Evolutionary conservation across 2,113 vertebrate genomes (phyloP).

Genomic region (Trichechus manatus): DNA sequence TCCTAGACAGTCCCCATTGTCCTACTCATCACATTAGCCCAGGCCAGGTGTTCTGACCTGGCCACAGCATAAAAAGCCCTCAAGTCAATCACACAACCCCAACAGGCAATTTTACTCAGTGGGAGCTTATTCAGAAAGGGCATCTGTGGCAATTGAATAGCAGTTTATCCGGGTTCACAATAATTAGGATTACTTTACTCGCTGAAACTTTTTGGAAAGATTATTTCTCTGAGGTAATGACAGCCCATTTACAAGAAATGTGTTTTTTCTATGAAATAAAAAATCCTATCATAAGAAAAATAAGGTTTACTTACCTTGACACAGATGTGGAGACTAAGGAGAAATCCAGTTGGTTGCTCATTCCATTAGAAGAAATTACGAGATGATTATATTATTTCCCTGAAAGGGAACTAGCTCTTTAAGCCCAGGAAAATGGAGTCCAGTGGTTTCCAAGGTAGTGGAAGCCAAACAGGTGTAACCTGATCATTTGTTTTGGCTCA

Average conservation of each 20-base stretch:
- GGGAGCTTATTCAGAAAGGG: not conserved
- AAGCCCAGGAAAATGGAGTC: slow-evolving; percentile 77
- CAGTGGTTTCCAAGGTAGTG: slow-evolving; percentile 84
- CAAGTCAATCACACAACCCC: not conserved
- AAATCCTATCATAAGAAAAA: slow-evolving; percentile 64
- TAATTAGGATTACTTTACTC: slow-evolving; percentile 3
- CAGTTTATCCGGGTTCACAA: not conserved
- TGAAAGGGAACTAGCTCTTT: slow-evolving; percentile 69
- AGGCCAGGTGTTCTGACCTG: not conserved
- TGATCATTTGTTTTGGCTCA: slow-evolving; percentile 80
- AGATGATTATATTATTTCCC: slow-evolving; percentile 61
- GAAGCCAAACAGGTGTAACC: slow-evolving; percentile 84
- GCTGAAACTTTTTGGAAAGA: slow-evolving; percentile 34
- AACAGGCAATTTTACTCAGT: not conserved
- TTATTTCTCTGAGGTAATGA: slow-evolving; percentile 3
- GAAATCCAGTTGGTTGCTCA: slow-evolving; percentile 52
- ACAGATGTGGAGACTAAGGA: slow-evolving; percentile 56
- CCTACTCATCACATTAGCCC: too few relatives aligned
- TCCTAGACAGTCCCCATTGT: accelerated
- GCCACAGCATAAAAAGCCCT: not conserved
- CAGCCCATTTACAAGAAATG: not conserved
- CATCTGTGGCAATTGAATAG: not conserved
- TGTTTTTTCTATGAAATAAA: not conserved
- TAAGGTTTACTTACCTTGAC: slow-evolving; percentile 81
- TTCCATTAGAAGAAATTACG: slow-evolving; percentile 62